Conservation (phyloP, 2,113 vertebrate genomes). For the Dicrurus megarhynchus region DNA sequence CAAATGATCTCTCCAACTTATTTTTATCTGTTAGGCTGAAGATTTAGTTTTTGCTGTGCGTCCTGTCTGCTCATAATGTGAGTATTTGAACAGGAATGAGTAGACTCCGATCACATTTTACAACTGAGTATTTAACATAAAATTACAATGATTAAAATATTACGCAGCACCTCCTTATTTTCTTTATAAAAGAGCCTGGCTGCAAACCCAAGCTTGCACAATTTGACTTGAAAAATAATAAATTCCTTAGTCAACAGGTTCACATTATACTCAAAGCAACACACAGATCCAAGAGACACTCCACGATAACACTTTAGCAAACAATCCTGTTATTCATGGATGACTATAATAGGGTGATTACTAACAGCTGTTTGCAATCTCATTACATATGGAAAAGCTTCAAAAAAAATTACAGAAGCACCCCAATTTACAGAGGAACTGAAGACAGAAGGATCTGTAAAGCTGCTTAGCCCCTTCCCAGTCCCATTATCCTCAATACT, state of each 20-base stretch:
- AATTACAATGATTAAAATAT: background rate
- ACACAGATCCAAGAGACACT: slow-evolving; percentile 39
- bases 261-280: slow-evolving; percentile 24
- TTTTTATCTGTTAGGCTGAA: background rate
- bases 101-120: background rate
- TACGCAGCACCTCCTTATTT: slow-evolving; percentile 3
- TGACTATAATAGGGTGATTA: slow-evolving; percentile 47
- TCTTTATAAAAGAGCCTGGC: background rate
- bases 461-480: background rate
- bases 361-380: slow-evolving; percentile 52
- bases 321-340: slow-evolving; percentile 65
- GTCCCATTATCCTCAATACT: background rate
- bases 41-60: background rate
- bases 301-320: slow-evolving; percentile 33
- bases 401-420: slow-evolving; percentile 18
- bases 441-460: background rate
- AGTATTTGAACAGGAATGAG: background rate
- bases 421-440: slow-evolving; percentile 3
- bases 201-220: slow-evolving; percentile 15
- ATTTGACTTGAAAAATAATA: slow-evolving; percentile 32
- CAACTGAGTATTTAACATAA: background rate
- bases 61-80: background rate
- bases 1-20: background rate
- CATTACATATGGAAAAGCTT: slow-evolving; percentile 35
- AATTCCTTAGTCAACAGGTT: slow-evolving; percentile 59